Base-by-base conservation (phyloP, 2,113 vertebrate genomes). In the Istiophorus platypterus region DNA sequence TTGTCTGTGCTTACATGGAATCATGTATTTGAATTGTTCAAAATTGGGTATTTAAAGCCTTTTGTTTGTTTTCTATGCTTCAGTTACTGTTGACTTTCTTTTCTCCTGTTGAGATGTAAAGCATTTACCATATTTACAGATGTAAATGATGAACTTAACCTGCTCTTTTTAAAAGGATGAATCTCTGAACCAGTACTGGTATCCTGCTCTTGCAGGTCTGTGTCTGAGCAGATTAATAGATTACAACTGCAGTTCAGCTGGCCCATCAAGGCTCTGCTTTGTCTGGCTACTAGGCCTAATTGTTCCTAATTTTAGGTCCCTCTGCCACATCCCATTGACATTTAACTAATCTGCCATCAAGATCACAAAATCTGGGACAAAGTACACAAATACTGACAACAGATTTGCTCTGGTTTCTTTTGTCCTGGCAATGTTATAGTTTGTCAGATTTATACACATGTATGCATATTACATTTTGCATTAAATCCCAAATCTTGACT, bases 271-370 rank as follows among this genome's bases (percentile, higher is more conserved):
- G 72, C 54, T 61, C 47, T 83, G 56, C 77, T 81, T 85, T 85
- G 70, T 54, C 76, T 75, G 56, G 37, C 82, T 76, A 51, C 67
- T 59, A 18, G 70, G 66, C 49, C 80, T 91, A 92, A 92, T 90
- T 92, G 78, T 75, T 78, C 62, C 90, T 91, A 91, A 90, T 91
- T 91, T 89, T 92, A 91, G 87, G 69, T 81, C 63, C 41, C 49
- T 68, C 75, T 79, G 57, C 37, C 57, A 45, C 80, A 84, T 75
- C 80, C 39, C 34, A 85, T 91, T 83, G 75, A 84, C 66, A 54
- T 72, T 62, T 78, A 78, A 77, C 81, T 77, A 67, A 57, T 85
- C 69, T 61, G 67, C 49, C 64, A 78, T 26, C 39, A 65, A 81
- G 68, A 83, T 77, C 67, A 73, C 64, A 56, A 78, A 72, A 80